A percentile compares a stretch with the other conserved stretches of the same genome.
Conservation (phyloP, 1,140 invertebrate genomes). For the Aphis gossypii region DNA sequence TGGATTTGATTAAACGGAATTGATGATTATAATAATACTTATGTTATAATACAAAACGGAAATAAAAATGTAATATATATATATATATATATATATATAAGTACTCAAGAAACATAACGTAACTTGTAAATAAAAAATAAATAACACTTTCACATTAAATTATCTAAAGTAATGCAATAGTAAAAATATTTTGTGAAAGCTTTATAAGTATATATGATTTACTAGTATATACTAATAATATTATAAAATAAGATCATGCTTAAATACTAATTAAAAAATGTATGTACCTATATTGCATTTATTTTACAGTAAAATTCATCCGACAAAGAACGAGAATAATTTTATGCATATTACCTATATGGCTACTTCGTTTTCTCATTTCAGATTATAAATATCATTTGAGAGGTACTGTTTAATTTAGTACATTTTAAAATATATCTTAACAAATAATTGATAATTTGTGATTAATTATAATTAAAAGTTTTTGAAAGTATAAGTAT, state of each 20-base stretch:
- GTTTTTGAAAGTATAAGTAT: neutral
- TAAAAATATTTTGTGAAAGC: constrained; percentile 33
- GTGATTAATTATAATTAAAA: neutral
- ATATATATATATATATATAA: neutral
- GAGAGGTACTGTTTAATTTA: neutral
- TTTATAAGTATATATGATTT: neutral
- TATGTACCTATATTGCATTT: neutral
- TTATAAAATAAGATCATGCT: neutral
- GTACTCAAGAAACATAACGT: neutral
- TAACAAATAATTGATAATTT: neutral
- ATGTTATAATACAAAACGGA: neutral
- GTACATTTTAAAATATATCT: neutral
- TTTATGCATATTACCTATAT: neutral
- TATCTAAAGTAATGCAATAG: constrained; percentile 1
- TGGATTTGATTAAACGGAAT: neutral
- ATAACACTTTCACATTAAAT: constrained; percentile 38
- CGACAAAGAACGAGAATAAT: neutral
- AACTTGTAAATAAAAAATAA: constrained; percentile 16
- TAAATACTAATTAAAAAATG: neutral
- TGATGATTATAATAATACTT: neutral
- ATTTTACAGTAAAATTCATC: neutral
- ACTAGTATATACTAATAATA: constrained; percentile 18
- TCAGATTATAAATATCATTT: neutral
- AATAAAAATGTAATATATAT: neutral
- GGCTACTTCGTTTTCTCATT: neutral